Evolutionary conservation across 2,113 vertebrate genomes (phyloP), one percentile per base, ranked within the genome.

Genomic region (Nesoenas mayeri): DNA sequence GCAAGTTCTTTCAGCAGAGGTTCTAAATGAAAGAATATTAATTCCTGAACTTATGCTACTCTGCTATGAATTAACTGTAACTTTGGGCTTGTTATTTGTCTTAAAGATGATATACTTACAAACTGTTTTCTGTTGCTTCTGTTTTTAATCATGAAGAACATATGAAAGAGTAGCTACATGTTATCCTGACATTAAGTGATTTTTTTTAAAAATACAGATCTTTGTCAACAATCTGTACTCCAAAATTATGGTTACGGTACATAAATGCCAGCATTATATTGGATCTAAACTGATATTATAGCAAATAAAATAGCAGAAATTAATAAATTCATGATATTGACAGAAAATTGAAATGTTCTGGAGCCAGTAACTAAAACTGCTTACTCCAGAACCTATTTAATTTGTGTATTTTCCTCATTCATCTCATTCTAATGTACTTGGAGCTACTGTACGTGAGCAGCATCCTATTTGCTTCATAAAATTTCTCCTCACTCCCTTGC

Each of bases 391-490:
- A 32, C 57, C 50, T 36, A 65, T 93, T 94, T 84, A 81, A 81
- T 95, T 96, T 69, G 51, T 81, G 0, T 64, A 40, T 92, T 89
- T 94, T 10, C 47, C 82, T 34, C 38, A 78, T 86, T 92, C 86
- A 72, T 92, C 86, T 94, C 53, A 66, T 87, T 79, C 48, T 75
- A 56, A 79, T 91, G 50, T 75, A 64, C 79, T 90, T 94, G 74
- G 61, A 70, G 56, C 60, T 93, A n/a, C 72, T 72, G 75, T 95
- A 93, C 42, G 78, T 48, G 85, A 96, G 73, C 75, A 93, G 96
- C 91, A 93, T 83, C 64, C 54, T 57, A 3, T 89, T 53, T 71
- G 79, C 85, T 93, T 75, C 65, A 12, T 92, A 93, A 85, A 89
- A 92, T 96, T 93, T 86, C 94, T 66, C 50, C 73, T 78, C 66